Percentiles rank a stretch among this genome's conserved stretches.
Evolutionary conservation across 1,140 invertebrate species (phyloP).

Genomic region (Pseudoatta argentina): DNA sequence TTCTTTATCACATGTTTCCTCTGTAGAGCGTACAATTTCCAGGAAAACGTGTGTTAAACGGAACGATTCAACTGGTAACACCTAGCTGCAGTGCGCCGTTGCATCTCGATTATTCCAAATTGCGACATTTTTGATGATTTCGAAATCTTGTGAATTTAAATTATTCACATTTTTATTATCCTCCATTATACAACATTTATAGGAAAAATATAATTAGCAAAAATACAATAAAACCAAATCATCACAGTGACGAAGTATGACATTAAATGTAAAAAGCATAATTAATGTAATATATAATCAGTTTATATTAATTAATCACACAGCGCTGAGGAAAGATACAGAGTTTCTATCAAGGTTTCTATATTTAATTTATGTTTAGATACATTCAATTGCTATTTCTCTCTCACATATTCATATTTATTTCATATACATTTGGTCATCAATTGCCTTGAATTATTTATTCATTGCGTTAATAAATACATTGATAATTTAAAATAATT

Average conservation of each 20-base stretch:
- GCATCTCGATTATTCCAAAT: background rate
- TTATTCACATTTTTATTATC: background rate
- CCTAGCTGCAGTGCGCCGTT: slow-evolving; percentile 32
- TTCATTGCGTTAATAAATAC: background rate
- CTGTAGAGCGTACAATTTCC: slow-evolving; percentile 50
- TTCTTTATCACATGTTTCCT: background rate
- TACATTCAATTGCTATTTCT: background rate
- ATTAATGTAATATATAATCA: background rate
- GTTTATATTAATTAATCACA: background rate
- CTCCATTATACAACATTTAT: background rate
- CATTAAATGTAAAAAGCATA: slow-evolving; percentile 16
- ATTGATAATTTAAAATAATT: slow-evolving; percentile 1
- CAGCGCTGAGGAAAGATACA: background rate
- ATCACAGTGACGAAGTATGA: background rate
- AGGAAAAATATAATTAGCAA: background rate
- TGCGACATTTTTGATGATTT: background rate
- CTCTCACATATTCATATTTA: background rate
- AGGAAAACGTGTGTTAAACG: slow-evolving; percentile 51
- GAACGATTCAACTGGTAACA: slow-evolving; percentile 74
- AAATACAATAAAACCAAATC: background rate
- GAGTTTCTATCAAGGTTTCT: background rate
- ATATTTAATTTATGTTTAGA: background rate
- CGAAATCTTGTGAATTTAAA: background rate
- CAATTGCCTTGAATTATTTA: background rate
- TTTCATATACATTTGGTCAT: background rate